A percentile compares a stretch with the other conserved stretches of the same genome.
Conservation (phyloP, 2,113 vertebrate species). For the Dryoscopus gambensis region DNA sequence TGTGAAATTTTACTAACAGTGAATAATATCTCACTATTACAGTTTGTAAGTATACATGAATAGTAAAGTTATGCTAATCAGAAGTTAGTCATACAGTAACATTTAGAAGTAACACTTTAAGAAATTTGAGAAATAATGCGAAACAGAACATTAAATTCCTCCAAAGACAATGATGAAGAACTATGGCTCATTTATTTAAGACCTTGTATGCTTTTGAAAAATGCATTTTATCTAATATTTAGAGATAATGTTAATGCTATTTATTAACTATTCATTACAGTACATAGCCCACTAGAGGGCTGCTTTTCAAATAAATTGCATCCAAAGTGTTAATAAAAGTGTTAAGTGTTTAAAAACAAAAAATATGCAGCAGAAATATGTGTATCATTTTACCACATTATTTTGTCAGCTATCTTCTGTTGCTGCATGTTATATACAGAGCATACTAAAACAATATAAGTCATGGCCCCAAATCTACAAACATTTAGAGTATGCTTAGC, state of each 20-base stretch:
- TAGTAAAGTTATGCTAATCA: neutral
- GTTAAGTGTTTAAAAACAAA: neutral
- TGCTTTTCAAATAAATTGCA: constrained; percentile 59
- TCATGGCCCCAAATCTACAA: neutral
- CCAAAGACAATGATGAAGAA: neutral
- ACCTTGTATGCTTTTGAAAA: constrained; percentile 31
- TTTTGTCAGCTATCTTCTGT: neutral
- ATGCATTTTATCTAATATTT: constrained; percentile 45
- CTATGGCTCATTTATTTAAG: constrained; percentile 44
- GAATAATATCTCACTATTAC: neutral
- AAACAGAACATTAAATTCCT: constrained; percentile 32
- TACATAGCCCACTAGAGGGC: constrained; percentile 60
- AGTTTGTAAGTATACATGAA: neutral
- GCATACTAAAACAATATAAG: neutral
- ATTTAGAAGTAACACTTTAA: neutral
- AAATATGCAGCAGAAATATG: neutral
- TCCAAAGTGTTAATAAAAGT: constrained; percentile 35
- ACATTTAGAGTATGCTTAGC: neutral
- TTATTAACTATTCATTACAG: constrained; percentile 58
- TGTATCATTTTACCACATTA: neutral
- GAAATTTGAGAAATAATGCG: neutral
- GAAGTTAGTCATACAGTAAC: neutral
- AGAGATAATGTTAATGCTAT: constrained; percentile 28
- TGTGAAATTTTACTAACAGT: neutral
- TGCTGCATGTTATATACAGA: neutral